These are phyloP conservation scores for Ceratotherium simum DNA, from an alignment of 2,113 vertebrate species.

Conservation along the genomic window DNA sequence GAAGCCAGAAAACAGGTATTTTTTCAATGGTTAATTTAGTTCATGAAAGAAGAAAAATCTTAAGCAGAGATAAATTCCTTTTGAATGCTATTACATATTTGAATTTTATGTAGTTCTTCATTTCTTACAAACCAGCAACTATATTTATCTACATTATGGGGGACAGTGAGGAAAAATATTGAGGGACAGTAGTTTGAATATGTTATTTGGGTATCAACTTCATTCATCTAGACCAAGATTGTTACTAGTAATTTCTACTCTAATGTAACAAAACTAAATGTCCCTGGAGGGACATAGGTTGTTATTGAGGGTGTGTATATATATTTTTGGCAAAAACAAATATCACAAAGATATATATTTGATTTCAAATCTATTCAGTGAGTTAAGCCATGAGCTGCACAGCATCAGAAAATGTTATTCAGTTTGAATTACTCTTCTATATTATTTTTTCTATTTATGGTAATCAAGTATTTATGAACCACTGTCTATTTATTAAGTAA, in stretches of 20 bases:
- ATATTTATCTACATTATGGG: background rate
- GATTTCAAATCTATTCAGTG: slow-evolving; percentile 30
- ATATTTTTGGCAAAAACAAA: background rate
- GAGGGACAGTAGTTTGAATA: background rate
- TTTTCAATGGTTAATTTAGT: background rate
- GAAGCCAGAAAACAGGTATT: background rate
- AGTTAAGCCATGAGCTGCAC: background rate
- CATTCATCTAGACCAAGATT: background rate
- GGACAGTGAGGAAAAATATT: background rate
- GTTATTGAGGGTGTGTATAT: background rate
- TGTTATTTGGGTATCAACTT: background rate
- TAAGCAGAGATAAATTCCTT: background rate
- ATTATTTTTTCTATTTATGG: background rate
- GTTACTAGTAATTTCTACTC: background rate
- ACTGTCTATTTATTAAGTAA: background rate
- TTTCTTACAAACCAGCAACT: background rate
- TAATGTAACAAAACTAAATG: background rate
- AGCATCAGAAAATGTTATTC: background rate
- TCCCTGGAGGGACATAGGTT: background rate
- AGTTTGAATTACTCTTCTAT: background rate
- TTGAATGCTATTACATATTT: background rate
- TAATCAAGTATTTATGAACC: background rate
- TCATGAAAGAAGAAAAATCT: background rate
- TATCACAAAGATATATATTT: background rate
- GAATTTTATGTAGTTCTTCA: background rate